Percentiles rank a stretch among this genome's conserved stretches.
phyloP scores from a whole-genome alignment of 2,113 vertebrate species.

The Xyliphius kryptos region DNA sequence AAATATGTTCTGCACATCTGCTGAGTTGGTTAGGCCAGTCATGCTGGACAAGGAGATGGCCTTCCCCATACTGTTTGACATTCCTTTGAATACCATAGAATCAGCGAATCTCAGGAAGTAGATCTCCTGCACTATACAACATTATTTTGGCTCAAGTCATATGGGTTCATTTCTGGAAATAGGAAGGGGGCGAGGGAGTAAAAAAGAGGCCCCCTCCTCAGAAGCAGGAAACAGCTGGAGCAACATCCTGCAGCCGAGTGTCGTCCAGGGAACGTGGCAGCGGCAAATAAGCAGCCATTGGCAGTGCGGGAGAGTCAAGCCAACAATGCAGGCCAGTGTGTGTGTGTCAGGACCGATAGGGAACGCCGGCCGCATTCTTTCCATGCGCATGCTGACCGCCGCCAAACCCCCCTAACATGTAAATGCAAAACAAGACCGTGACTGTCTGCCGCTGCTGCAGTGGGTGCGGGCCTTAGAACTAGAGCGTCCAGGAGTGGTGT shows the following conservation, averaged over 20 bases:
- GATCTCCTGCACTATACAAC: too few relatives aligned
- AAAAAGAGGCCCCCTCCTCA: neutral
- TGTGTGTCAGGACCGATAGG: conserved; percentile 37
- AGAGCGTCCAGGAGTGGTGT: conserved; percentile 5
- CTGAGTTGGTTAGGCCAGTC: too few relatives aligned
- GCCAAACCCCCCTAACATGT: conserved; percentile 1
- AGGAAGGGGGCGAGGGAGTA: conserved; percentile 28
- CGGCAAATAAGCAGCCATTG: conserved; percentile 36
- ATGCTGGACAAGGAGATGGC: too few relatives aligned
- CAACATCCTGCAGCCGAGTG: conserved; percentile 60
- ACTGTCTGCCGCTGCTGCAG: neutral
- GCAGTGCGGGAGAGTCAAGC: conserved; percentile 20
- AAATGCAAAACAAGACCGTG: conserved; percentile 1
- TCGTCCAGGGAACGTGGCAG: conserved; percentile 26
- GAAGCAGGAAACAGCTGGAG: conserved; percentile 70
- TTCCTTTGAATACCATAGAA: too few relatives aligned
- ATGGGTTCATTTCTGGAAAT: neutral
- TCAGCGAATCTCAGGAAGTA: too few relatives aligned
- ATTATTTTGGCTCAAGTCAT: too few relatives aligned
- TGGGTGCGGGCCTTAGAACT: conserved; percentile 11
- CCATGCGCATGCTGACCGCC: conserved; percentile 21
- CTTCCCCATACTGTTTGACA: too few relatives aligned
- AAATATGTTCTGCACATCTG: too few relatives aligned
- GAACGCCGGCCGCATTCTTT: conserved; percentile 42
- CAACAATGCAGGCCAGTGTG: conserved; percentile 54